These are phyloP conservation scores for Chloebia gouldiae DNA, from an alignment of 2,113 vertebrate species.

Conservation along the genomic window DNA sequence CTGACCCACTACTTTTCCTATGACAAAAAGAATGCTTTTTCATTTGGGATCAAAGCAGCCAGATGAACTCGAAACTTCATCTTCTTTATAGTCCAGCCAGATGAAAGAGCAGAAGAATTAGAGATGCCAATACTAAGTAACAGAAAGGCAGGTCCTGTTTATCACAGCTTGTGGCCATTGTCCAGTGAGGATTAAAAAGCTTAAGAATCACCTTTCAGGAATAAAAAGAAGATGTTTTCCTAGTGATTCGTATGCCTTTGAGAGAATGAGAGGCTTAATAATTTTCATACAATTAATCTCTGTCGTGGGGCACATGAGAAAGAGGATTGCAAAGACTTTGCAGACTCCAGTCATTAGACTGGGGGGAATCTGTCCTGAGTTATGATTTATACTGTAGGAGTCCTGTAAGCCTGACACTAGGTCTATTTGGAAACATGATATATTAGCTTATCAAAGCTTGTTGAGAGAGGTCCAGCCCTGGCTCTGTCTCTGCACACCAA, in stretches of 20 bases:
- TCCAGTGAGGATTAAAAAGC: not conserved
- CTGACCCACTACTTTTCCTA: fast-evolving
- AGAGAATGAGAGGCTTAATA: not conserved
- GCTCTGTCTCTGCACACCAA: not conserved
- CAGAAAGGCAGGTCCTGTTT: not conserved
- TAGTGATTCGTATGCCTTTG: not conserved
- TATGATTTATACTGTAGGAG: not conserved
- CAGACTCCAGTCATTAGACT: not conserved
- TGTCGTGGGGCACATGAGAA: not conserved
- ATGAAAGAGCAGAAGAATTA: not conserved
- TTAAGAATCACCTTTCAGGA: not conserved
- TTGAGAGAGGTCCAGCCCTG: not conserved
- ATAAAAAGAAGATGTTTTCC: not conserved
- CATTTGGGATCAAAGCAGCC: not conserved
- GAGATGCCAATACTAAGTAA: not conserved
- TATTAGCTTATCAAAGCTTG: not conserved
- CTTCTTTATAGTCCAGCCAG: not conserved
- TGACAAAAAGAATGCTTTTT: not conserved
- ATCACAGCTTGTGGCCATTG: not conserved
- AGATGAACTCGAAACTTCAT: not conserved
- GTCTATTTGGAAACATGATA: not conserved
- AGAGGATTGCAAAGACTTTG: not conserved
- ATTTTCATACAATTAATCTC: not conserved
- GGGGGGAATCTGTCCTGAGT: not conserved
- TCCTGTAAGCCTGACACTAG: not conserved